Conservation (phyloP, 1,140 invertebrate species). For the Magallana angulata region DNA sequence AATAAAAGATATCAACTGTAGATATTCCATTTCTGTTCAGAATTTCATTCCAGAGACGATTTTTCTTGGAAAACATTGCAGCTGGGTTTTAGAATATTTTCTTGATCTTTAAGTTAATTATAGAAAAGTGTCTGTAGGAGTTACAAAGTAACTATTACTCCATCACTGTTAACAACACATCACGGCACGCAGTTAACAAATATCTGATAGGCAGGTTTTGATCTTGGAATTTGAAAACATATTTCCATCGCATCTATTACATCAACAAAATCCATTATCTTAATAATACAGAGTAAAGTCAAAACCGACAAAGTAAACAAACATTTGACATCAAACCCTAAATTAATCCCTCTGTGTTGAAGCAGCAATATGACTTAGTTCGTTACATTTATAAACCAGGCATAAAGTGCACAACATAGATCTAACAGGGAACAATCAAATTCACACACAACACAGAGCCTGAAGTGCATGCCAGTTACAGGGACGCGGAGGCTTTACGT, state of each 20-base stretch:
- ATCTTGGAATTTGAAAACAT: not conserved
- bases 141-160: conserved; percentile 19
- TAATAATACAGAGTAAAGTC: not conserved
- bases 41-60: too few species aligned
- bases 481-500: too few species aligned
- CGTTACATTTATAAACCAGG: conserved; percentile 16
- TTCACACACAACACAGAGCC: not conserved
- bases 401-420: not conserved
- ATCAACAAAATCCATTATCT: conserved; percentile 22
- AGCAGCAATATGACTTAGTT: not conserved
- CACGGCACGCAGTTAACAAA: not conserved
- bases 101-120: not conserved
- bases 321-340: not conserved
- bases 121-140: conserved; percentile 8
- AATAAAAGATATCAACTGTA: too few species aligned
- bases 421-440: not conserved
- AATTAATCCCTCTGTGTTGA: not conserved
- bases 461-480: not conserved
- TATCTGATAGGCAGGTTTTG: conserved; percentile 13
- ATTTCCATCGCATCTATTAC: not conserved
- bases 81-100: not conserved
- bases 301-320: not conserved
- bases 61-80: not conserved
- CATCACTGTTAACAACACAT: not conserved
- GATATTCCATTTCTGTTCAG: too few species aligned